Evolutionary conservation across 1,140 invertebrate species (phyloP).

Genomic region (Macrobrachium nipponense): DNA sequence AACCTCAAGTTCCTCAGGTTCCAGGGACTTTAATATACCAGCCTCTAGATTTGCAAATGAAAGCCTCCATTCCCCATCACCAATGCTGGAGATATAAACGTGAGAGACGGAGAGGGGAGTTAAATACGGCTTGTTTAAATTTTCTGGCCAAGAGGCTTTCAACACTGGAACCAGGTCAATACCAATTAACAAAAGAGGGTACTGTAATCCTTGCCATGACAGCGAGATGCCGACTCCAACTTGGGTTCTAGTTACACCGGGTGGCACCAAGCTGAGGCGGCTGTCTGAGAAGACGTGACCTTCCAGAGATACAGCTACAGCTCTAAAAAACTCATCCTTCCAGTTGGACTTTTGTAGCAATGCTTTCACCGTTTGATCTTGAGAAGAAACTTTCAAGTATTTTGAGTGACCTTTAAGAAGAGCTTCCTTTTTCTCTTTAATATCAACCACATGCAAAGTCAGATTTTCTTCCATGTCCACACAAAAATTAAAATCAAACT

Average conservation of each 20-base stretch:
- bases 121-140: slow-evolving; percentile 9
- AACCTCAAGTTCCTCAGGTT: slow-evolving; percentile 21
- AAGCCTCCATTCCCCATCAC: slow-evolving; percentile 20
- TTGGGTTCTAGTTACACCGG: slow-evolving; percentile 33
- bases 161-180: slow-evolving; percentile 45
- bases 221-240: slow-evolving; percentile 18
- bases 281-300: not conserved
- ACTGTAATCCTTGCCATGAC: slow-evolving; percentile 37
- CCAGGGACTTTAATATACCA: slow-evolving; percentile 8
- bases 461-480: too few species aligned
- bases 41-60: slow-evolving; percentile 30
- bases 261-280: slow-evolving; percentile 29
- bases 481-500: slow-evolving; percentile 30
- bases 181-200: slow-evolving; percentile 29
- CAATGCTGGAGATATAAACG: slow-evolving; percentile 26
- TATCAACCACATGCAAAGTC: not conserved
- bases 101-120: not conserved
- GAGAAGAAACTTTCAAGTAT: not conserved
- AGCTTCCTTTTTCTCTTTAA: not conserved
- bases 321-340: slow-evolving; percentile 15
- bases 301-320: not conserved
- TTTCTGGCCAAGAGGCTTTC: not conserved
- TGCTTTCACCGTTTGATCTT: not conserved
- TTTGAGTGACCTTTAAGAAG: slow-evolving; percentile 13
- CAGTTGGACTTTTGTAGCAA: slow-evolving; percentile 7